Evolutionary conservation across 2,888 invertebrate genomes (phyloP).

Genomic region (Argyresthia albistria): DNA sequence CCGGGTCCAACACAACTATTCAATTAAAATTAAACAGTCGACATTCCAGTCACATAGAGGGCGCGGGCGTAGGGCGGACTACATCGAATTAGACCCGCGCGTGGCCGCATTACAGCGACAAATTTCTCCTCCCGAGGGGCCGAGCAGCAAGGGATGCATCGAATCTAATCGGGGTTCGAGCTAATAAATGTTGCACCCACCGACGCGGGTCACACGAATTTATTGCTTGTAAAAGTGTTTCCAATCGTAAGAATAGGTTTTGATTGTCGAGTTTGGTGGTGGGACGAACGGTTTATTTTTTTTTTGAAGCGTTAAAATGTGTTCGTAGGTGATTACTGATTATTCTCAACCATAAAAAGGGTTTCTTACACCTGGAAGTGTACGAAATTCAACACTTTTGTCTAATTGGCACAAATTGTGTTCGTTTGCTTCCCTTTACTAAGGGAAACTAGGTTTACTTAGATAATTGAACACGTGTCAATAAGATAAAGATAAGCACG

Average conservation of each 20-base stretch:
- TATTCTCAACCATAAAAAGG: too few species aligned
- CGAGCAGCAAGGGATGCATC: constrained; percentile 52
- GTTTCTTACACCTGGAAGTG: too few species aligned
- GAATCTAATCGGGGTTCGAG: constrained; percentile 70
- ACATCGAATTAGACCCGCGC: constrained; percentile 66
- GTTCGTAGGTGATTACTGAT: not conserved
- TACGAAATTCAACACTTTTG: too few species aligned
- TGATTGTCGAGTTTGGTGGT: constrained; percentile 31
- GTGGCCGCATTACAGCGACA: constrained; percentile 70
- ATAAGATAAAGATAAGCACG: not conserved
- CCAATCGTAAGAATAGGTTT: constrained; percentile 58
- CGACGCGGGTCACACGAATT: constrained; percentile 58
- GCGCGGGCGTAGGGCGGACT: constrained; percentile 30
- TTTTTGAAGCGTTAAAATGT: not conserved
- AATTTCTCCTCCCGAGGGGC: constrained; percentile 54
- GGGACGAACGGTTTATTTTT: not conserved
- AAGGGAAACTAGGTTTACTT: not conserved
- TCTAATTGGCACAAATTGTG: too few species aligned
- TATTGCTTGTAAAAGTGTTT: constrained; percentile 72
- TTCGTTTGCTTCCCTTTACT: not conserved
- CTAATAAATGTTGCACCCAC: constrained; percentile 68
- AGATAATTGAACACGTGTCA: not conserved
- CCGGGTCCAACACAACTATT: constrained; percentile 41
- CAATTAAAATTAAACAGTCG: constrained; percentile 64
- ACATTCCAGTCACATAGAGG: constrained; percentile 61